Evolutionary conservation across 2,113 vertebrate species (phyloP), one percentile per base, ranked within the genome.

Genomic region (Pagrus major): DNA sequence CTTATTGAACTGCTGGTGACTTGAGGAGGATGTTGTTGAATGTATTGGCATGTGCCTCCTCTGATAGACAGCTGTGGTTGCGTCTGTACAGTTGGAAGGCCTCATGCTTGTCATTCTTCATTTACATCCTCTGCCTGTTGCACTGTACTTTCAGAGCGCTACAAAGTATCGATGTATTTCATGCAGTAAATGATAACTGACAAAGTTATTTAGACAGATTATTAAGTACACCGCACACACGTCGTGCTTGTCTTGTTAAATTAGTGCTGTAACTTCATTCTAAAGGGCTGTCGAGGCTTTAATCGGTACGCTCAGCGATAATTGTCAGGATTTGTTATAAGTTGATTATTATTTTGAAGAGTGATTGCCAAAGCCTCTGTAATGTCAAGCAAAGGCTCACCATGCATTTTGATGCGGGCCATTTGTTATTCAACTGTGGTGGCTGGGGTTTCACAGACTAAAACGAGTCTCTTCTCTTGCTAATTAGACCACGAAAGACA

Each of bases 401-500:
- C 1, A 3, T 80, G 84, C 76, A 89, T 89, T 83, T 86, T 78
- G 81, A 91, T 81, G 74, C 39, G 25, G 42, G 77, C 46, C 76
- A 35, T 78, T 84, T 88, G 84, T 88, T 83, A 86, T 81, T 89
- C 88, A 89, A 8, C 16, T 31, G 61, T 73, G 61, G 73, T 70
- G 60, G 64, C 52, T 49, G 25, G 63, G n/a, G 56, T 49, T 84
- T 87, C 68, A 61, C 59, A 70, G 83, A 80, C 78, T 70, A 15
- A 82, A 86, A 78, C 58, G 47, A 88, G 83, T 59, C 68, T 41
- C 71, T 60, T 74, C 21, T 37, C 61, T n/a, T 61, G 2, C 63
- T 92, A 90, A 93, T 91, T 80, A 91, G 88, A 78, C 88, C 92
- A 89, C 86, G 60, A 91, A 87, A 88, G 85, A 82, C 81, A 63